Base-by-base conservation (phyloP, 2,113 vertebrate genomes). In the Perca schrenkii region DNA sequence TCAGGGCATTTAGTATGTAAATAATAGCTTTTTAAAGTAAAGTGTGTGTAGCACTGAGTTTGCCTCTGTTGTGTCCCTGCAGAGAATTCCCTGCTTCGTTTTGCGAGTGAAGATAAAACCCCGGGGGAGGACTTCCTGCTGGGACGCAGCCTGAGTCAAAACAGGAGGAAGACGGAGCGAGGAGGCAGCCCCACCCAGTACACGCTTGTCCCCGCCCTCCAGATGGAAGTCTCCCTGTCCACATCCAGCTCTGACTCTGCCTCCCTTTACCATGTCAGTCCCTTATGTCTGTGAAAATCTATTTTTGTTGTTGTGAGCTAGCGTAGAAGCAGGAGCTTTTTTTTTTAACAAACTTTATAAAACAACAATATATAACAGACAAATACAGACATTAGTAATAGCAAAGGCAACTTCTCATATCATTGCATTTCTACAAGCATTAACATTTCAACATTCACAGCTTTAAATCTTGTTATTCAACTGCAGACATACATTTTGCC, bases 1-100 rank as follows among this genome's bases (percentile, higher is more conserved):
- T 5, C 12, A 8, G 25, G 71, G 12, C 12, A 66, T 67, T 74
- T 25, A 43, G n/a, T 54, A 13, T 62, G 43, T 15, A 68, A 63
- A 53, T 68, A 12, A 60, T 14, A 7, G 12, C 28, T n/a, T 68
- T 43, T 31, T 6, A 3, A 16, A 36, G 49, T 34, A 28, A 52
- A 68, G 47, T 70, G 16, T 52, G 50, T 53, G 62, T 8, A 19
- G 57, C 19, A 12, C 25, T 76, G 77, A 82, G 21, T 67, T 25
- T 28, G 6, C 49, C 46, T 66, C 8, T 83, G 4, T 73, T 67
- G 11, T 82, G 65, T 74, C 69, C 49, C 87, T 91, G 58, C 87
- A 99, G 98, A 99, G 94, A 99, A 97, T 90, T 98, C 98, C 80
- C 94, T 99, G 71, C 95, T 99, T 91, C 97, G 97, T 57, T 99